Base-by-base conservation (phyloP, 2,113 vertebrate species). In the Catharus minimus region DNA sequence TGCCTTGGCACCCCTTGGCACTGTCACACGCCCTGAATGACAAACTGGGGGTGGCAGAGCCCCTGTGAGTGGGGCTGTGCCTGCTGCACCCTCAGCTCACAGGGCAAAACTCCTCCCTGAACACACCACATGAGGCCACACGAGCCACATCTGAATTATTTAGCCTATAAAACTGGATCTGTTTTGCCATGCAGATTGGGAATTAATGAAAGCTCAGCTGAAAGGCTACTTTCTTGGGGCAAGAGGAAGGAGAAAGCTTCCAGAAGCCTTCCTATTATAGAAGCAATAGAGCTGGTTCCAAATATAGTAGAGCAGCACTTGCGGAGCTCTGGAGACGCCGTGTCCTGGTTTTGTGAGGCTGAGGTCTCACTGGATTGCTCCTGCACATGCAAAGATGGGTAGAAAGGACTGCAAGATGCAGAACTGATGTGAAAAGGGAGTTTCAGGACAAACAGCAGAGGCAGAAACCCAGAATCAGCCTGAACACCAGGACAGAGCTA, bases 191-290 rank as follows among this genome's bases (percentile, higher is more conserved):
- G 71, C 50, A 69, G 84, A 73, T 30, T 46, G 46, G n/a, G 71
- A 72, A 82, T 68, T 80, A 43, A 82, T 50, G 60, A 72, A 81
- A 78, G 87, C 87, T 89, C 32, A 6, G 57, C 94, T 91, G 87
- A 95, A 93, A 94, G 89, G 89, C 77, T 15, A 86, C 86, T 93
- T 95, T 92, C 90, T 76, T 58, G n/a, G 58, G 88, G 50, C 0
- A 1, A 90, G 71, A 55, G 71, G 64, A 88, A 86, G 89, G 83
- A 93, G 92, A 94, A 94, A 93, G 89, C 86, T 96, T 95, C 92
- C 92, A 92, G 92, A 95, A 94, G 84, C 74, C 39, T 92, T 92
- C 90, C 71, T 73, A 74, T 93, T 93, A 92, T 89, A 95, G 95
- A 89, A 92, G 95, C 90, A 90, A 84, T 76, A 76, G 86, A 85